Conservation (phyloP, 2,113 vertebrate genomes). For the Nothoprocta perdicaria region DNA sequence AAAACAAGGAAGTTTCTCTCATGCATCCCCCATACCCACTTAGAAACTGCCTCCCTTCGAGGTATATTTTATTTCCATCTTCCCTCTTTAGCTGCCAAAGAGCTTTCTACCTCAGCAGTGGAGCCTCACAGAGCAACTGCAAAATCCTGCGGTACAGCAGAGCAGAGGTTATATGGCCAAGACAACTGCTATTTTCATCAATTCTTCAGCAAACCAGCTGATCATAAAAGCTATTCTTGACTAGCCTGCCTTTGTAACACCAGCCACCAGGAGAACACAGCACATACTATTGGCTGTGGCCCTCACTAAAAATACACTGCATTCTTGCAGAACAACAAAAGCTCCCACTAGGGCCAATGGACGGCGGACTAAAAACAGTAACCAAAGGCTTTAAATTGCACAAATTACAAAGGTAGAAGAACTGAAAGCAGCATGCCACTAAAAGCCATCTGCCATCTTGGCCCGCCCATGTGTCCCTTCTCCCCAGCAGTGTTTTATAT, state of each 20-base stretch:
- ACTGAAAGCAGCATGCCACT: conserved; percentile 71
- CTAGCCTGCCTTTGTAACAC: conserved; percentile 42
- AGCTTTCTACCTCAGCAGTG: not conserved
- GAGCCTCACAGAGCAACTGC: not conserved
- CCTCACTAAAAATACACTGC: conserved; percentile 76
- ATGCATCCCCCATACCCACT: not conserved
- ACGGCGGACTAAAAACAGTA: conserved; percentile 77
- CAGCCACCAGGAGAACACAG: conserved; percentile 48
- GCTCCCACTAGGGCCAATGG: conserved; percentile 68
- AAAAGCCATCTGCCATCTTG: conserved; percentile 80
- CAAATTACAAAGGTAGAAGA: conserved; percentile 71
- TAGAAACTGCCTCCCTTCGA: not conserved
- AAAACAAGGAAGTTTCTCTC: not conserved
- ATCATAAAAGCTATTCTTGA: conserved; percentile 48
- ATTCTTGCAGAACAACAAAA: conserved; percentile 74
- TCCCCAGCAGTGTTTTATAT: conserved; percentile 69
- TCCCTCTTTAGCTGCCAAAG: not conserved
- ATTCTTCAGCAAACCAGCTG: conserved; percentile 59
- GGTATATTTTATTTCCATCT: not conserved
- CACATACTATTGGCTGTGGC: conserved; percentile 46
- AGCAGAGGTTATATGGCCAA: conserved; percentile 28
- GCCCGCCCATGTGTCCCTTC: conserved; percentile 71
- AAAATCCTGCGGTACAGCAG: not conserved
- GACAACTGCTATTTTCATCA: conserved; percentile 53
- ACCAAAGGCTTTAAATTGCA: conserved; percentile 73